These are phyloP conservation scores for Forbesichthys agassizii DNA, from an alignment of 2,113 vertebrate species.

Conservation along the genomic window DNA sequence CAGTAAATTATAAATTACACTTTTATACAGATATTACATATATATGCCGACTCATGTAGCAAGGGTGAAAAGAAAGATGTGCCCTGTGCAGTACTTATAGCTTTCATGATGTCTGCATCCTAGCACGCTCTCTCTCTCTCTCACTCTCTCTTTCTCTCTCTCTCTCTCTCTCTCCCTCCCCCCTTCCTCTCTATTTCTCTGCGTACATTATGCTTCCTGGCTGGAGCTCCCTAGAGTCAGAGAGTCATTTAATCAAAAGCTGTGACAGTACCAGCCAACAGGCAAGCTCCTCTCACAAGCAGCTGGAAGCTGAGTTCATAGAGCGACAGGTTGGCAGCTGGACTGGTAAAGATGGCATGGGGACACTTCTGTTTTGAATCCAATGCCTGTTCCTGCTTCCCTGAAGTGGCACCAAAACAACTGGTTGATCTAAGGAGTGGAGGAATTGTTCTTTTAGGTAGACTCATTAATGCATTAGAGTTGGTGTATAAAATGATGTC, in stretches of 20 bases:
- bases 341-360: conserved; percentile 82
- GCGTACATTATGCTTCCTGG: background rate
- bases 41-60: too few relatives aligned
- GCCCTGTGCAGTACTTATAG: too few relatives aligned
- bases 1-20: too few relatives aligned
- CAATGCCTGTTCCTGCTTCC: conserved; percentile 67
- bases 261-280: conserved; percentile 85
- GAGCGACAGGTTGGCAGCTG: conserved; percentile 83
- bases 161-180: too few relatives aligned
- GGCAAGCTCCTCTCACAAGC: conserved; percentile 92
- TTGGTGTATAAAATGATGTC: background rate
- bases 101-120: background rate
- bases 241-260: background rate
- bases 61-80: too few relatives aligned
- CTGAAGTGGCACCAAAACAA: conserved; percentile 84
- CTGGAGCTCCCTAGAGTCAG: too few relatives aligned
- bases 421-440: conserved; percentile 82
- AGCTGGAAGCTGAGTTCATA: conserved; percentile 93
- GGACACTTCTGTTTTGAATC: conserved; percentile 56
- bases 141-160: background rate
- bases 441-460: background rate
- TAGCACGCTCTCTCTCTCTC: background rate
- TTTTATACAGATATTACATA: too few relatives aligned
- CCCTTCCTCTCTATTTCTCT: background rate
- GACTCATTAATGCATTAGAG: background rate